These are phyloP conservation scores for Enteromius trimaculatus DNA, from an alignment of 2,797 vertebrate species.

Conservation along the genomic window DNA sequence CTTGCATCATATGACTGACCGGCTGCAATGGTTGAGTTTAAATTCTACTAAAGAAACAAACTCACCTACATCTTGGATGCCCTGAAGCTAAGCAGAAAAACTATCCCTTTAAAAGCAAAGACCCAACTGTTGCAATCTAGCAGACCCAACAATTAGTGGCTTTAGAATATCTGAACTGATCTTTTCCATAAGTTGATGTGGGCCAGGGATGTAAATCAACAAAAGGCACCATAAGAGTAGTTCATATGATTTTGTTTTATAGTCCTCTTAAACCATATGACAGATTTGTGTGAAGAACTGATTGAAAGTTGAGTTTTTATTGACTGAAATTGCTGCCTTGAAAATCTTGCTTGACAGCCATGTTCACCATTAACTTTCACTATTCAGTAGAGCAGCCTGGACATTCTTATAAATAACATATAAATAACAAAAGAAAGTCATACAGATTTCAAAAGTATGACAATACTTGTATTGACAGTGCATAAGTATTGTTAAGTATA, in stretches of 20 bases:
- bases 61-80: too few species aligned
- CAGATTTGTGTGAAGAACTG: neutral
- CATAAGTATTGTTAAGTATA: too few species aligned
- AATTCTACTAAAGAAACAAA: too few species aligned
- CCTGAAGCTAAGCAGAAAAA: too few species aligned
- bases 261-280: neutral
- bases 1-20: too few species aligned
- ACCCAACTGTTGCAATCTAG: neutral
- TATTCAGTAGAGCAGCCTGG: neutral
- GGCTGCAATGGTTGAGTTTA: too few species aligned
- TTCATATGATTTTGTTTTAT: neutral
- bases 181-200: neutral
- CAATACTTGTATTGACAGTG: too few species aligned
- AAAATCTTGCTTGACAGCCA: neutral
- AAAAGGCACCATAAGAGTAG: neutral
- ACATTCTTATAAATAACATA: neutral
- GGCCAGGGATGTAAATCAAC: neutral
- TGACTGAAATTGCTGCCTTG: neutral
- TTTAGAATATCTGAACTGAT: neutral
- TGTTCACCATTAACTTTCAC: neutral
- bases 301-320: neutral
- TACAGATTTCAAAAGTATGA: neutral
- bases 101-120: neutral
- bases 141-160: neutral
- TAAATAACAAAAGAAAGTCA: neutral